A percentile compares a stretch with the other conserved stretches of the same genome.
phyloP scores from a whole-genome alignment of 1,140 invertebrate species.

The Eumaeus atala region DNA sequence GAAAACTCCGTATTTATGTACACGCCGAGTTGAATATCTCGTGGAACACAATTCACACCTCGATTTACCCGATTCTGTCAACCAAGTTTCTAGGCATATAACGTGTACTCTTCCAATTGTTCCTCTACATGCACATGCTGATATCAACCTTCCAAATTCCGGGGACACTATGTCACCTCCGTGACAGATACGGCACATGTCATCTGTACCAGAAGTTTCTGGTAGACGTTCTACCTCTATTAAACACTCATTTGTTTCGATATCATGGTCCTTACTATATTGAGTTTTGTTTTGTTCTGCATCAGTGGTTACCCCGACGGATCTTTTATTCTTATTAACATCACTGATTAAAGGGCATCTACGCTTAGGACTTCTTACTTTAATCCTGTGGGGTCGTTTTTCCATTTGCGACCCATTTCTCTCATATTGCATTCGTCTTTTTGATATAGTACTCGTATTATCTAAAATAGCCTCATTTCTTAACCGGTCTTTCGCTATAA shows the following conservation, averaged over 20 bases:
- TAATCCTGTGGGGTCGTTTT: constrained; percentile 44
- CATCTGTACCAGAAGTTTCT: constrained; percentile 43
- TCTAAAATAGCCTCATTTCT: no score
- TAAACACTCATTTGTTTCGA: constrained; percentile 1
- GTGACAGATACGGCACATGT: constrained; percentile 66
- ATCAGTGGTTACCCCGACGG: constrained; percentile 30
- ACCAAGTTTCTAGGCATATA: constrained; percentile 81
- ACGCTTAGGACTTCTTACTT: constrained; percentile 55
- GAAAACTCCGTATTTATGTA: constrained; percentile 72
- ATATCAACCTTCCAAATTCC: constrained; percentile 50
- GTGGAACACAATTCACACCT: constrained; percentile 77
- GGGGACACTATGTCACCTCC: constrained; percentile 42
- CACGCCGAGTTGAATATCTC: constrained; percentile 71
- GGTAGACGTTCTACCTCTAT: constrained; percentile 4
- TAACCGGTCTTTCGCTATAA: no score
- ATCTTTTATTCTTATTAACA: constrained; percentile 22
- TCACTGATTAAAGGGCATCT: constrained; percentile 31
- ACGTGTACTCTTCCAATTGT: constrained; percentile 80
- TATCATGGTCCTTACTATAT: constrained; percentile 15
- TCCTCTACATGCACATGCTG: constrained; percentile 77
- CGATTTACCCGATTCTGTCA: constrained; percentile 77
- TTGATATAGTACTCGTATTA: no score
- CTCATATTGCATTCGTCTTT: constrained; percentile 5
- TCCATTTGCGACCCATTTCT: constrained; percentile 34
- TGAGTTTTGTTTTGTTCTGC: constrained; percentile 26